A percentile compares a stretch with the other conserved stretches of the same genome.
Conservation (phyloP, 2,888 invertebrate genomes). For the Drosophila nr. medialis region DNA sequence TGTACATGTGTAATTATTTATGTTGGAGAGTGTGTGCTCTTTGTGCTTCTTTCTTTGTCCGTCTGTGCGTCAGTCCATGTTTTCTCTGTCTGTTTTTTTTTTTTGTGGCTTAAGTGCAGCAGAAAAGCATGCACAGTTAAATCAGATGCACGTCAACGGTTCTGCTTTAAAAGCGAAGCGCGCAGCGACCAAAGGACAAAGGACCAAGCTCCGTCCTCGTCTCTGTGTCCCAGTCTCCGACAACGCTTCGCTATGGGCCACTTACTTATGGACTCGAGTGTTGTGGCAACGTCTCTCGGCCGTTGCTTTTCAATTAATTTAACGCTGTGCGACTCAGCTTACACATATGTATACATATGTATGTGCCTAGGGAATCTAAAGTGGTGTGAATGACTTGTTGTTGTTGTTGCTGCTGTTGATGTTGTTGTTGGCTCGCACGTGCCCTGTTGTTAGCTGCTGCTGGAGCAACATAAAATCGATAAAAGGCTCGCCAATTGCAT, state of each 20-base stretch:
- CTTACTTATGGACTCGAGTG: constrained; percentile 50
- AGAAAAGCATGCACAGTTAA: constrained; percentile 51
- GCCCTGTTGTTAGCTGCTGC: constrained; percentile 45
- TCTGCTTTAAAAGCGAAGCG: constrained; percentile 25
- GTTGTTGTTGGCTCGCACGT: constrained; percentile 57
- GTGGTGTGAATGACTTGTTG: constrained; percentile 69
- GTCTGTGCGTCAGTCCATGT: constrained; percentile 4
- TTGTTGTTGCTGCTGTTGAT: constrained; percentile 33
- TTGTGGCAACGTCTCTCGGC: constrained; percentile 47
- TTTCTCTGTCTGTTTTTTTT: constrained; percentile 10
- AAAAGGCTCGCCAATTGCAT: constrained; percentile 72
- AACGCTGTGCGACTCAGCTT: constrained; percentile 44
- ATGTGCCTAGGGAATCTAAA: constrained; percentile 17
- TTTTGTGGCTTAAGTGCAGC: constrained; percentile 40
- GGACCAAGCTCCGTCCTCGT: background rate
- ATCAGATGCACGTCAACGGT: constrained; percentile 42
- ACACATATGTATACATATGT: constrained; percentile 16
- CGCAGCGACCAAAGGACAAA: constrained; percentile 3
- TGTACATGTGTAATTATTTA: background rate
- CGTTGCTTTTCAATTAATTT: constrained; percentile 61
- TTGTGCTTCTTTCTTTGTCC: constrained; percentile 10
- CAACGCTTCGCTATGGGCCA: constrained; percentile 41
- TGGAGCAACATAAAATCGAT: constrained; percentile 49
- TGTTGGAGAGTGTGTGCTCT: constrained; percentile 1
- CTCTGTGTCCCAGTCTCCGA: background rate